Evolutionary conservation across 2,888 invertebrate species (phyloP).

Genomic region (Volucella inanis): DNA sequence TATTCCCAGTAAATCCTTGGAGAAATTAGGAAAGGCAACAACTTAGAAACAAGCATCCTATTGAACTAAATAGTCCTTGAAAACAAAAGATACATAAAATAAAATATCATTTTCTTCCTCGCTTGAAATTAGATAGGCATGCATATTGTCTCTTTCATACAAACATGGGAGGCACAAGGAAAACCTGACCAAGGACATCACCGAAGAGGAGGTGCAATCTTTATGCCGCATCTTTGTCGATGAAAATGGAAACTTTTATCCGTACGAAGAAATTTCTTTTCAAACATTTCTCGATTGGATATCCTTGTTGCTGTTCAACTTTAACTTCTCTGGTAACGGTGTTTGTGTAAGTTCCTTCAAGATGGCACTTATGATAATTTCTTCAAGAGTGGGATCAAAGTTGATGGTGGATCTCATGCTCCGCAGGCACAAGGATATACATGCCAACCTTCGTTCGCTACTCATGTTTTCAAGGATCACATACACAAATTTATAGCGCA

Average conservation of each 20-base stretch:
- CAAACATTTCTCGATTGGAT: conserved; percentile 34
- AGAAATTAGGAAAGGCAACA: too few relatives aligned
- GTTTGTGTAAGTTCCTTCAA: not conserved
- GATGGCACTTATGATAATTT: conserved; percentile 29
- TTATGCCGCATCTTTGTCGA: conserved; percentile 26
- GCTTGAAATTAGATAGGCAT: conserved; percentile 35
- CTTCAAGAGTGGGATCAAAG: conserved; percentile 33
- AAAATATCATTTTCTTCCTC: not conserved
- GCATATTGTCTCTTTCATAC: conserved; percentile 7
- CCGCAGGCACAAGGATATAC: not conserved
- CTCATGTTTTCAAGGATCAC: conserved; percentile 33
- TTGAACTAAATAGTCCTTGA: conserved; percentile 2
- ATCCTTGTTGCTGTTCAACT: conserved; percentile 22
- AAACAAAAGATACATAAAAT: conserved; percentile 13
- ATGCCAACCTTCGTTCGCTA: not conserved
- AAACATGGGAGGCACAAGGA: too few relatives aligned
- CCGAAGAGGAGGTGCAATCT: not conserved
- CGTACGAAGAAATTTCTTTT: conserved; percentile 29
- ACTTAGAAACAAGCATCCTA: not conserved
- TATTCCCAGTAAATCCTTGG: not conserved
- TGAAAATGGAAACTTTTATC: conserved; percentile 23
- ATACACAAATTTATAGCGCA: conserved; percentile 42
- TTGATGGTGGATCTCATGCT: conserved; percentile 34
- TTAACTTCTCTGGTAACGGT: conserved; percentile 19
- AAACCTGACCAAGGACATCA: conserved; percentile 1